Conservation (phyloP, 2,113 vertebrate genomes). For the Pygoscelis antarcticus region DNA sequence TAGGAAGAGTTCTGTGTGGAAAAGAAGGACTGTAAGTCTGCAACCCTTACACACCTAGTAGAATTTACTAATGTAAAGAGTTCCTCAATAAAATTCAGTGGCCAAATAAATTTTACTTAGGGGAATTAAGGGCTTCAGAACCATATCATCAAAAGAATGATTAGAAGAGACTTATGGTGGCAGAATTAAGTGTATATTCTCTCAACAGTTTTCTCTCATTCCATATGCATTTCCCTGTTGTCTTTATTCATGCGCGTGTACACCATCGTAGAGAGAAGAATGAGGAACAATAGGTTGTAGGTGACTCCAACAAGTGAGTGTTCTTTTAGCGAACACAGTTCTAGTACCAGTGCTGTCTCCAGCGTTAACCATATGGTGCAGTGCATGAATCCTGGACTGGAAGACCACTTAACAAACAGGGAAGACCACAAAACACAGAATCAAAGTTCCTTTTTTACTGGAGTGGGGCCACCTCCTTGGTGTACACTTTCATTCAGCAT, state of each 20-base stretch:
- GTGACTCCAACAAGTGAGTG: conserved; percentile 1
- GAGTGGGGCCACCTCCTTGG: neutral
- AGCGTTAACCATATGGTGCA: neutral
- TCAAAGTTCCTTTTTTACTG: neutral
- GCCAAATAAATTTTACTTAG: neutral
- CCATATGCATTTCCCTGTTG: conserved; percentile 8
- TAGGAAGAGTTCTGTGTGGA: neutral
- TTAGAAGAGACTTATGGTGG: neutral
- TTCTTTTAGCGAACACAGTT: conserved; percentile 44
- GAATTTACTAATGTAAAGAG: neutral
- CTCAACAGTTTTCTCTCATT: conserved; percentile 35
- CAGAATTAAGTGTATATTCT: neutral
- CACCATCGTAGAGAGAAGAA: neutral
- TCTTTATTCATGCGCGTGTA: neutral
- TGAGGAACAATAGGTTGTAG: neutral
- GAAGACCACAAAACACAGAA: neutral
- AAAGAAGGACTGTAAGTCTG: neutral
- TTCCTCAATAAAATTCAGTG: neutral
- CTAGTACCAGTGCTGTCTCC: neutral
- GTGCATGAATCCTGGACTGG: neutral
- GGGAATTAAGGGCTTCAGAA: neutral
- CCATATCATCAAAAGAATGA: neutral
- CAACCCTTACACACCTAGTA: neutral
- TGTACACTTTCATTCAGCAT: neutral
- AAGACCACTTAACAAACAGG: neutral